Evolutionary conservation across 2,797 vertebrate species (phyloP).

Genomic region (Cryptoprocta ferox): DNA sequence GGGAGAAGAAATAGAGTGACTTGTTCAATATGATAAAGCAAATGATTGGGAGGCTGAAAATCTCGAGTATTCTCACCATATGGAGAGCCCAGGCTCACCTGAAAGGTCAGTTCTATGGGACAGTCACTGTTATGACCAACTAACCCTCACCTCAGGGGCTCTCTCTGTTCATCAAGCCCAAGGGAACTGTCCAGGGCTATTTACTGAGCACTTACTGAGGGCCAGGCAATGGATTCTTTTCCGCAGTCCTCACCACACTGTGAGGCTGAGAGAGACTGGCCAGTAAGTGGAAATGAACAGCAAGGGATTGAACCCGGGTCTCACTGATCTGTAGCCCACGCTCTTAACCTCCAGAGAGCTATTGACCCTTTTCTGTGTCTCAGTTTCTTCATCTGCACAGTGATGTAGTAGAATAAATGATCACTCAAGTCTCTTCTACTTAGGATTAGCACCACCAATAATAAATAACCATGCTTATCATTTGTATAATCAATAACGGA

Average conservation of each 20-base stretch:
- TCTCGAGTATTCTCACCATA: neutral
- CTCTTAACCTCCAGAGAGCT: slow-evolving; percentile 17
- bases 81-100: neutral
- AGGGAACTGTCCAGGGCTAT: neutral
- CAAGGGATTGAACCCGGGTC: neutral
- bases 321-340: neutral
- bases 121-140: neutral
- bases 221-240: neutral
- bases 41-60: neutral
- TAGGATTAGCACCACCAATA: slow-evolving; percentile 13
- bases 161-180: neutral
- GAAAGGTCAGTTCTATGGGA: neutral
- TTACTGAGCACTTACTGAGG: neutral
- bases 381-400: slow-evolving; percentile 6
- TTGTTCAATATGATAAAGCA: slow-evolving; percentile 14
- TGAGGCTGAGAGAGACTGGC: neutral
- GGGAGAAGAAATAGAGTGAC: neutral
- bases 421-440: neutral
- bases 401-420: slow-evolving; percentile 3
- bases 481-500: slow-evolving; percentile 37
- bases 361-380: neutral
- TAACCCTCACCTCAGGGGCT: neutral
- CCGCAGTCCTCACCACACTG: neutral
- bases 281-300: neutral
- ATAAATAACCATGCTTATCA: slow-evolving; percentile 3